Evolutionary conservation across 2,797 vertebrate genomes (phyloP).

Genomic region (Phataginus tricuspis): DNA sequence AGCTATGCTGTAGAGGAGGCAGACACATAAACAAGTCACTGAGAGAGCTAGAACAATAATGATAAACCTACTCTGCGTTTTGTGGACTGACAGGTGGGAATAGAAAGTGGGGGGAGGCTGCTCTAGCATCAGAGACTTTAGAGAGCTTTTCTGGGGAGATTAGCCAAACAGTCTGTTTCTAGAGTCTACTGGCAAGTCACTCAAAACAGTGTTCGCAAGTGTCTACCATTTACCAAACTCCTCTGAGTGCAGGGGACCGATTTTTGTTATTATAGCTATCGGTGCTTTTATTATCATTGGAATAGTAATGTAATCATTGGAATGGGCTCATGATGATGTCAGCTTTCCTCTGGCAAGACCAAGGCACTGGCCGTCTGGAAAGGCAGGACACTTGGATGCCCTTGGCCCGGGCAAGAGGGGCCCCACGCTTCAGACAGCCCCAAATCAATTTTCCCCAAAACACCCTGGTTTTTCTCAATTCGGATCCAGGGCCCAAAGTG

Average conservation of each 20-base stretch:
- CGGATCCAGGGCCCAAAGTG: neutral
- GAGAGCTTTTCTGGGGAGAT: neutral
- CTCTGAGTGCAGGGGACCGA: neutral
- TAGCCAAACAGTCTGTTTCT: neutral
- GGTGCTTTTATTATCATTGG: neutral
- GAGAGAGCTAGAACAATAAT: neutral
- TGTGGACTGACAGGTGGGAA: accelerated
- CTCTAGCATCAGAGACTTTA: neutral
- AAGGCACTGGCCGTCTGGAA: neutral
- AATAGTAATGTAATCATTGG: neutral
- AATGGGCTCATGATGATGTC: neutral
- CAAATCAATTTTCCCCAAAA: neutral
- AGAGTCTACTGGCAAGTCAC: neutral
- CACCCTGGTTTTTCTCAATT: neutral
- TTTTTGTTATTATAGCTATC: neutral
- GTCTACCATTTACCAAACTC: neutral
- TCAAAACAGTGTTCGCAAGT: neutral
- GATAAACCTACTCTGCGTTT: neutral
- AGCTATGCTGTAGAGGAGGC: neutral
- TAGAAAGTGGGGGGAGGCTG: neutral
- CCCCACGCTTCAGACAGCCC: neutral
- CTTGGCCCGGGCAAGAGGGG: neutral
- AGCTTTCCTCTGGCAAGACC: neutral
- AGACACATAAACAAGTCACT: neutral
- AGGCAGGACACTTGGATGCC: neutral